A percentile compares a stretch with the other conserved stretches of the same genome.
phyloP scores from a whole-genome alignment of 2,797 vertebrate genomes.

The Geotrypetes seraphini region DNA sequence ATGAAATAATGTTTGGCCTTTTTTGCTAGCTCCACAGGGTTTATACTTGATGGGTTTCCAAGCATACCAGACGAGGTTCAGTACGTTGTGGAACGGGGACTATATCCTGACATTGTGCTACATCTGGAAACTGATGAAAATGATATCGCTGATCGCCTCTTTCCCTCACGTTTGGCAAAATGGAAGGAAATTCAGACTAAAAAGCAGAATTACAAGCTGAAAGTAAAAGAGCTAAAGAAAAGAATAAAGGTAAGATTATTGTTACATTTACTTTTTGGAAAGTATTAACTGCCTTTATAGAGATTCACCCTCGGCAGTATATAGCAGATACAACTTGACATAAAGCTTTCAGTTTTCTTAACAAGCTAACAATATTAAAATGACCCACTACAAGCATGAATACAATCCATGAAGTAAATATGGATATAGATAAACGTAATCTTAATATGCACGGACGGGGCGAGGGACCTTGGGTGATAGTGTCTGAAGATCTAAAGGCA shows the following conservation, averaged over 20 bases:
- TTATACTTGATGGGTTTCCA: constrained; percentile 90
- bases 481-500: too few species aligned
- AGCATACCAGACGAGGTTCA: constrained; percentile 56
- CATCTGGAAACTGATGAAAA: constrained; percentile 56
- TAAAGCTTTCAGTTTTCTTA: too few species aligned
- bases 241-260: constrained; percentile 72
- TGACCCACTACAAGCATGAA: too few species aligned
- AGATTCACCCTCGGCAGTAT: too few species aligned
- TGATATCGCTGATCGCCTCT: constrained; percentile 60
- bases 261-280: too few species aligned
- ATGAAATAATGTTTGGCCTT: constrained; percentile 3
- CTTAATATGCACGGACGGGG: too few species aligned
- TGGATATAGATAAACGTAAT: too few species aligned
- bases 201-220: constrained; percentile 44
- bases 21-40: constrained; percentile 67
- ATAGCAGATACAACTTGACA: too few species aligned
- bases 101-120: constrained; percentile 71
- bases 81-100: constrained; percentile 60
- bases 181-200: constrained; percentile 56
- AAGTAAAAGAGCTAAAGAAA: constrained; percentile 53
- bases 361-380: too few species aligned
- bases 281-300: too few species aligned
- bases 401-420: too few species aligned
- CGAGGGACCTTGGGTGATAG: too few species aligned
- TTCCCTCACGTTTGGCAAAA: constrained; percentile 55